These are phyloP conservation scores for Ormyrus labotus DNA, from an alignment of 2,888 invertebrate genomes.

Conservation along the genomic window DNA sequence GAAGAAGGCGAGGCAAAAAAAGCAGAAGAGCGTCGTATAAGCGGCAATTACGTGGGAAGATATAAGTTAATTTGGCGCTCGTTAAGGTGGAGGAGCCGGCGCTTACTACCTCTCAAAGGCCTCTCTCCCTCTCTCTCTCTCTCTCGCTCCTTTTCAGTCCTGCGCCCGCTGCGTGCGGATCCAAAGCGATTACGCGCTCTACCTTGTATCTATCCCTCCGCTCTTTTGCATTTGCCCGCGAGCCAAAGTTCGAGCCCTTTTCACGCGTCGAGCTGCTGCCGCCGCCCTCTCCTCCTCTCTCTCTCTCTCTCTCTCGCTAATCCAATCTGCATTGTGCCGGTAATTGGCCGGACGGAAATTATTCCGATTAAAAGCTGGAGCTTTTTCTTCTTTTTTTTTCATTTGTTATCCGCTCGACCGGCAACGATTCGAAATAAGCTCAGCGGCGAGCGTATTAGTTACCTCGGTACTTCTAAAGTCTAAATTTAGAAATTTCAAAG, in stretches of 20 bases:
- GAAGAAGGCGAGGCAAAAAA: slow-evolving; percentile 33
- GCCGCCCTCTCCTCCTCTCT: background rate
- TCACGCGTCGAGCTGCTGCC: background rate
- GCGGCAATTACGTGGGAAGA: slow-evolving; percentile 57
- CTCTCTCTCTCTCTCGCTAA: background rate
- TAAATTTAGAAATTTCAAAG: no score
- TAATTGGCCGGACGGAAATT: background rate
- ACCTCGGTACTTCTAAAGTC: no score
- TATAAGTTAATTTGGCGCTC: slow-evolving; percentile 59
- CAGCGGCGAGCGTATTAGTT: background rate
- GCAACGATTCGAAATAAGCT: background rate
- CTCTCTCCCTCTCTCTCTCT: slow-evolving; percentile 39
- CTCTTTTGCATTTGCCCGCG: background rate
- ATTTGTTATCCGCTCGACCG: no score
- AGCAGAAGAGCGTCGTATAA: slow-evolving; percentile 43
- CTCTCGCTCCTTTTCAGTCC: slow-evolving; percentile 30
- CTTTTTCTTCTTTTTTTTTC: no score
- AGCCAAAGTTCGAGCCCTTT: no score
- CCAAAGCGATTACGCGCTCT: slow-evolving; percentile 35
- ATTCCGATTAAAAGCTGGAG: no score
- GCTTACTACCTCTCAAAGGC: slow-evolving; percentile 45
- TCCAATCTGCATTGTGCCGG: background rate
- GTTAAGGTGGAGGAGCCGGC: slow-evolving; percentile 57
- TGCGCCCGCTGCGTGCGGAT: slow-evolving; percentile 48
- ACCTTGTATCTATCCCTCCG: slow-evolving; percentile 16